Percentiles rank a stretch among this genome's conserved stretches.
phyloP scores from a whole-genome alignment of 2,888 invertebrate genomes.

The Chromoteleia sp. region DNA sequence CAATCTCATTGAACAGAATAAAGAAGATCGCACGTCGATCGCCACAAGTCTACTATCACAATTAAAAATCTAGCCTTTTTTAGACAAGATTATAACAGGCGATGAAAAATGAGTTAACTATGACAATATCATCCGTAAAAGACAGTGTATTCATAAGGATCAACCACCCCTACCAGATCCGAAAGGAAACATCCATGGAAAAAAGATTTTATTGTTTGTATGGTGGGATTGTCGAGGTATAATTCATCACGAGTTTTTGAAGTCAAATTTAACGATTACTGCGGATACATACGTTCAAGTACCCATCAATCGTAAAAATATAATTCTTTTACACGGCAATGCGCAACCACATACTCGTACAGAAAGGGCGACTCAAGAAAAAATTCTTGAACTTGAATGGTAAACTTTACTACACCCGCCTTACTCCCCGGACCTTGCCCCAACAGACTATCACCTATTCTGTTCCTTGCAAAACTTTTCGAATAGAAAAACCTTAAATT shows the following conservation, averaged over 20 bases:
- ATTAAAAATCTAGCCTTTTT: too few relatives aligned
- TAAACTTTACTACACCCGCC: slow-evolving; percentile 18
- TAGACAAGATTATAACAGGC: background rate
- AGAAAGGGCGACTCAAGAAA: slow-evolving; percentile 26
- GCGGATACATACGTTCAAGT: slow-evolving; percentile 17
- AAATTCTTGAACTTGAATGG: slow-evolving; percentile 28
- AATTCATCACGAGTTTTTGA: slow-evolving; percentile 26
- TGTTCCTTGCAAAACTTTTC: too few relatives aligned
- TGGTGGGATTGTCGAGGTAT: slow-evolving; percentile 4
- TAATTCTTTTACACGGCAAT: slow-evolving; percentile 11
- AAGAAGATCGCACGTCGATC: too few relatives aligned
- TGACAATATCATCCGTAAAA: background rate
- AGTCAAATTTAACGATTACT: slow-evolving; percentile 28
- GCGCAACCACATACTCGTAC: slow-evolving; percentile 27
- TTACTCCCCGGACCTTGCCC: slow-evolving; percentile 13
- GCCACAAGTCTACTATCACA: too few relatives aligned
- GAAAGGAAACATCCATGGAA: too few relatives aligned
- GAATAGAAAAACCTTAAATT: background rate
- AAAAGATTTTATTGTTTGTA: too few relatives aligned
- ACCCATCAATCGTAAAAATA: slow-evolving; percentile 17
- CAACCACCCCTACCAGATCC: too few relatives aligned
- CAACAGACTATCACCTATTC: too few relatives aligned
- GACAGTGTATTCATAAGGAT: background rate
- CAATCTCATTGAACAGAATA: too few relatives aligned
- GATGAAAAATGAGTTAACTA: background rate